Evolutionary conservation across 2,888 invertebrate genomes (phyloP), one percentile per base, ranked within the genome.

Genomic region (Bellardia bayeri): DNA sequence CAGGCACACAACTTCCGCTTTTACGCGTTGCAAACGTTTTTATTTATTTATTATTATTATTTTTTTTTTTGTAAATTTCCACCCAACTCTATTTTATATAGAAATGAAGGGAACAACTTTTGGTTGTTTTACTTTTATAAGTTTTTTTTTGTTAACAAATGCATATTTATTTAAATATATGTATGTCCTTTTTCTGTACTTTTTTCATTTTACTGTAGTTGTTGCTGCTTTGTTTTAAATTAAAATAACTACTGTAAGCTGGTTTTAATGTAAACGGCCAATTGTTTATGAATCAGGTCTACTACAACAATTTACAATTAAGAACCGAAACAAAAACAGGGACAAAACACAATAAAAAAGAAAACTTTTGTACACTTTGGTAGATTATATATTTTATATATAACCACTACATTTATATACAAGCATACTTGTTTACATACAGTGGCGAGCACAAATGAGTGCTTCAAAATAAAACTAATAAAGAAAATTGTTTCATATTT

Each of bases 231-330:
- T 72, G 58, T 84, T 84, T 78, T 61, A 82, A 84, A 66, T 87
- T 87, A 74, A 87, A 84, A 84, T 74, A 84, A 87, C 84, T 82
- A 84, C 81, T 84, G 84, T 87, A 87, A 87, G 87, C 84, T 72
- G 87, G 72, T 82, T 87, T 87, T 78, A 87, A 84, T 87, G 68
- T 84, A 84, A 87, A 78, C 66, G 84, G 63, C 66, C 87, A 87
- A 87, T 87, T 87, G 84, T 87, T 87, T 87, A 87, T 84, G 87
- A 87, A 87, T 84, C 87, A 82, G 87, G 72, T 78, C 84, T 78
- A 76, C 81, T 78, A 58, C 83, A 82, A 75, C 68, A 79, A 69
- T 82, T 87, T 78, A 74, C 76, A 87, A 84, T 82, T 84, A 87
- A 84, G 54, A 49, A 63, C 45, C 42, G 64, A 79, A 79, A 81